Evolutionary conservation across 2,797 vertebrate genomes (phyloP).

Genomic region (Pelobates cultripes): DNA sequence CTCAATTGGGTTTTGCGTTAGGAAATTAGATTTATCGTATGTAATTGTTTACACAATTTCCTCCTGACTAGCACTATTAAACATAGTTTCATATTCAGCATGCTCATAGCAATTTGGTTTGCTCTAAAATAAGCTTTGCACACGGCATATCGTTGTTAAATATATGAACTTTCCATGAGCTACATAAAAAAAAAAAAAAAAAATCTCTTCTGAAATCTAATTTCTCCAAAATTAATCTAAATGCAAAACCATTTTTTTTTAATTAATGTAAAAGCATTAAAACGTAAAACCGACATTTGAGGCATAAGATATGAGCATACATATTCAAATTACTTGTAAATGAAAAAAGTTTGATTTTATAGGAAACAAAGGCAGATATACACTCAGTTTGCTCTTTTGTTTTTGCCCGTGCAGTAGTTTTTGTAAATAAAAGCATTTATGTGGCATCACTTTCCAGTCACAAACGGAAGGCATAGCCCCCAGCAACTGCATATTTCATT

Average conservation of each 20-base stretch:
- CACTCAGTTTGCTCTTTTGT: constrained; percentile 54
- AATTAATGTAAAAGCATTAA: constrained; percentile 61
- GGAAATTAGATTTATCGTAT: too few relatives aligned
- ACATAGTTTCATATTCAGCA: too few relatives aligned
- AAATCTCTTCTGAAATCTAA: neutral
- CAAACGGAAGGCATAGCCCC: constrained; percentile 68
- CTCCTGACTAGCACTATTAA: too few relatives aligned
- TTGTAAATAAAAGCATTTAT: constrained; percentile 73
- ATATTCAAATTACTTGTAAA: constrained; percentile 63
- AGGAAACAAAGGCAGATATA: constrained; percentile 64
- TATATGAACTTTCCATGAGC: too few relatives aligned
- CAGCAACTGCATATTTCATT: constrained; percentile 74
- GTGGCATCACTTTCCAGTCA: constrained; percentile 64
- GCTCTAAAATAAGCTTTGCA: too few relatives aligned
- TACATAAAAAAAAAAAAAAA: neutral
- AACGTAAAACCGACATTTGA: constrained; percentile 66
- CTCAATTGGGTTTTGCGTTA: too few relatives aligned
- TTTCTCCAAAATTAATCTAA: constrained; percentile 14
- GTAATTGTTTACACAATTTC: too few relatives aligned
- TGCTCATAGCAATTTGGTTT: too few relatives aligned
- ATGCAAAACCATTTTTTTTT: constrained; percentile 49
- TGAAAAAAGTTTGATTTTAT: constrained; percentile 57
- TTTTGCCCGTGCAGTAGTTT: constrained; percentile 70
- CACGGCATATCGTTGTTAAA: too few relatives aligned
- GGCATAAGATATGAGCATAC: constrained; percentile 63